Percentiles rank a stretch among this genome's conserved stretches.
These are phyloP conservation scores for Magallana nippona DNA, from an alignment of 2,888 invertebrate species.

Conservation along the genomic window DNA sequence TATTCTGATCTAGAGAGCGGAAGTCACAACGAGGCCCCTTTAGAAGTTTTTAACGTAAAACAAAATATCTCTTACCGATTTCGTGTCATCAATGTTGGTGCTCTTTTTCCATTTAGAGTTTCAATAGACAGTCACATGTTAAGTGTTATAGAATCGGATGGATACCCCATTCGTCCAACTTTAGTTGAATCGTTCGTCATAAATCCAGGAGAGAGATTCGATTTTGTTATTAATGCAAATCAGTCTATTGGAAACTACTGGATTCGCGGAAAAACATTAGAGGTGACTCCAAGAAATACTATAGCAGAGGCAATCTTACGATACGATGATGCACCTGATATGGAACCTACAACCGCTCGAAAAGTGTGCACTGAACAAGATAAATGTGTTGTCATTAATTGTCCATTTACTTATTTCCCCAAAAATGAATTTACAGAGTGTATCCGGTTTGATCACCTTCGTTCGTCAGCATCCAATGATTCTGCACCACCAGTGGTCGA, in stretches of 20 bases:
- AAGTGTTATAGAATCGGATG: constrained; percentile 60
- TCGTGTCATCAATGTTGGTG: constrained; percentile 58
- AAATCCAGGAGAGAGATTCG: constrained; percentile 61
- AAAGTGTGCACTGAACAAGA: constrained; percentile 50
- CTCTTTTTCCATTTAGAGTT: constrained; percentile 54
- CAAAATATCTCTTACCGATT: constrained; percentile 53
- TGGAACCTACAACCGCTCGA: constrained; percentile 32
- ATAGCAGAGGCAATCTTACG: constrained; percentile 44
- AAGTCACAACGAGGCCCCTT: constrained; percentile 51
- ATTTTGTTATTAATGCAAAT: constrained; percentile 59
- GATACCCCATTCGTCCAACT: constrained; percentile 56
- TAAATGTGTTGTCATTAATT: constrained; percentile 60
- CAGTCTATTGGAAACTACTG: constrained; percentile 59
- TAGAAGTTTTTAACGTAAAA: constrained; percentile 53
- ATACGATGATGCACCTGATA: constrained; percentile 44
- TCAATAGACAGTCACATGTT: constrained; percentile 61
- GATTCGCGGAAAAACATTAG: constrained; percentile 59
- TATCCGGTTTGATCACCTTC: constrained; percentile 52
- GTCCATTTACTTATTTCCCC: constrained; percentile 61
- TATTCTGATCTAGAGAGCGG: neutral
- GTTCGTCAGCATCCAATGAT: constrained; percentile 40
- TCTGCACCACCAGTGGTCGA: constrained; percentile 53
- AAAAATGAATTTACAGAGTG: constrained; percentile 45
- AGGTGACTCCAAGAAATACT: constrained; percentile 44
- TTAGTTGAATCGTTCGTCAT: constrained; percentile 55